Conservation (phyloP, 2,888 invertebrate species). For the Hypomecis atomaria region DNA sequence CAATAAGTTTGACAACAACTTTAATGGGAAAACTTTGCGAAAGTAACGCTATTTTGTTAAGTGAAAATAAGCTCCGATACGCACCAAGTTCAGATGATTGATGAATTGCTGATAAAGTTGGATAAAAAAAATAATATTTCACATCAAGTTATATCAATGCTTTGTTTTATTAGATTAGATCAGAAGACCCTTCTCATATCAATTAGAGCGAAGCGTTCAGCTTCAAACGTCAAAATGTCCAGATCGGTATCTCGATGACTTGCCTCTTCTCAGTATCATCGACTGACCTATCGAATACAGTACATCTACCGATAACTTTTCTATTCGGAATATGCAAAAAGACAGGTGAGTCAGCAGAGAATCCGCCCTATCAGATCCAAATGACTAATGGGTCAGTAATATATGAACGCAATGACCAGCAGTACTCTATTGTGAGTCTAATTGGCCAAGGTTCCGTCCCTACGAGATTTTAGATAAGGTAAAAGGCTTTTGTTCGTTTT, state of each 20-base stretch:
- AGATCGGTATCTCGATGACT: conserved; percentile 53
- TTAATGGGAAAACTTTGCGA: conserved; percentile 68
- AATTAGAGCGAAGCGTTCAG: conserved; percentile 42
- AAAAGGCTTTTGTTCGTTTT: conserved; percentile 37
- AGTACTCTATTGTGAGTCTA: conserved; percentile 60
- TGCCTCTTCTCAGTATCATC: conserved; percentile 48
- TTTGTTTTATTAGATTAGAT: conserved; percentile 25
- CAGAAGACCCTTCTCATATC: conserved; percentile 31
- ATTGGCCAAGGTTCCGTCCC: conserved; percentile 61
- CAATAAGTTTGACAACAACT: conserved; percentile 67
- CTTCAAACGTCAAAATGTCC: conserved; percentile 45
- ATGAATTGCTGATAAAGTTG: conserved; percentile 30
- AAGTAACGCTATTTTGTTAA: conserved; percentile 58
- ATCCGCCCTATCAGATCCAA: conserved; percentile 63
- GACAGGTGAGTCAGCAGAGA: conserved; percentile 61
- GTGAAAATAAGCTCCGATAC: conserved; percentile 48
- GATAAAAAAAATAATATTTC: conserved; percentile 18
- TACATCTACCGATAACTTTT: conserved; percentile 48
- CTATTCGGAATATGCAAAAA: conserved; percentile 61
- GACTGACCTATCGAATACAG: conserved; percentile 43
- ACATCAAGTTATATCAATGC: conserved; percentile 6
- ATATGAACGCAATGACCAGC: conserved; percentile 63
- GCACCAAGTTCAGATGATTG: conserved; percentile 33
- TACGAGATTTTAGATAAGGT: conserved; percentile 61
- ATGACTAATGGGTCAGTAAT: conserved; percentile 61